These are phyloP conservation scores for Physocephala rufipes DNA, from an alignment of 2,888 invertebrate species.

Conservation along the genomic window DNA sequence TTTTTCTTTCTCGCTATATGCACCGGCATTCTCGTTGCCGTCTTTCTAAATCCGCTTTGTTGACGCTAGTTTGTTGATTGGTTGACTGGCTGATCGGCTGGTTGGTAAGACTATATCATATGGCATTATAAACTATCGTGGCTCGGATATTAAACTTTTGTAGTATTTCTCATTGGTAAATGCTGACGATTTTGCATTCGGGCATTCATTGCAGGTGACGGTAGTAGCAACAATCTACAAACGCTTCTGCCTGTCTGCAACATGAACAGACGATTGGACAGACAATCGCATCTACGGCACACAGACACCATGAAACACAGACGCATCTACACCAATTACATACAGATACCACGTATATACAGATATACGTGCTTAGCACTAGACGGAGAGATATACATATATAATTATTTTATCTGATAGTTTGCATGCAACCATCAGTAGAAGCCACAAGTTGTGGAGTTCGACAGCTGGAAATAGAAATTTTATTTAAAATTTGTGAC, in stretches of 20 bases:
- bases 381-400: conserved; percentile 7
- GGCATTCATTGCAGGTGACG: conserved; percentile 20
- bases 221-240: no score
- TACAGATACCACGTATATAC: conserved; percentile 9
- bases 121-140: conserved; percentile 6
- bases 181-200: not conserved
- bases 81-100: no score
- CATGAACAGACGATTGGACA: not conserved
- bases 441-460: conserved; percentile 36
- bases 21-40: not conserved
- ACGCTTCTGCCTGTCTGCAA: not conserved
- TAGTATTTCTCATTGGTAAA: conserved; percentile 10
- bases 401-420: conserved; percentile 9
- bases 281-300: not conserved
- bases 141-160: conserved; percentile 27
- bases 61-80: not conserved
- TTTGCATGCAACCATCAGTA: conserved; percentile 39
- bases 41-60: not conserved
- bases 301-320: no score
- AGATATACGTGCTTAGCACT: not conserved
- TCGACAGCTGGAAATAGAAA: conserved; percentile 25
- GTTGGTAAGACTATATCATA: not conserved
- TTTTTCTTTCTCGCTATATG: not conserved
- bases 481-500: conserved; percentile 25
- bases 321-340: not conserved